Evolutionary conservation across 2,797 vertebrate genomes (phyloP).

Genomic region (Phoebastria nigripes): DNA sequence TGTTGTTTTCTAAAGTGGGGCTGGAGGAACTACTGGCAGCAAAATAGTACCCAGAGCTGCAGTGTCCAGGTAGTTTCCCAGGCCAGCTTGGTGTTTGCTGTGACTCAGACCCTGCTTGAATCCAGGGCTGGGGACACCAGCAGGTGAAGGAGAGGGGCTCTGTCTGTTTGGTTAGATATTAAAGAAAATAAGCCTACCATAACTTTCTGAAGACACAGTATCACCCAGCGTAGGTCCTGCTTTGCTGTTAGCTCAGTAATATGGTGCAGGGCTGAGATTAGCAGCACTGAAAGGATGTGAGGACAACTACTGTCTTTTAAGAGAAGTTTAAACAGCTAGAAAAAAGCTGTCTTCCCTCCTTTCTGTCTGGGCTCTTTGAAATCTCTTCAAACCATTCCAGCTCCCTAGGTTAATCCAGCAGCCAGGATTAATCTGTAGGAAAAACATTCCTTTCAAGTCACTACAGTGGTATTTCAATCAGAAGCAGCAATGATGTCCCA

Average conservation of each 20-base stretch:
- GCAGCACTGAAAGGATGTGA: neutral
- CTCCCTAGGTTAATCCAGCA: neutral
- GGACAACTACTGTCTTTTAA: neutral
- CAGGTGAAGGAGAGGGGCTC: neutral
- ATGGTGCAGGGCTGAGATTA: neutral
- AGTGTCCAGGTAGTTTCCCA: neutral
- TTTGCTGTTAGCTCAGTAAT: neutral
- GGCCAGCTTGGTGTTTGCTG: neutral
- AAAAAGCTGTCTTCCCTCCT: neutral
- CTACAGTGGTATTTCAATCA: neutral
- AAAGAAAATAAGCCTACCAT: neutral
- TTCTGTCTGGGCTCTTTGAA: neutral
- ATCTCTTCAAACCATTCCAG: neutral
- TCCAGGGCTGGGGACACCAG: neutral
- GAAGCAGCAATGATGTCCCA: neutral
- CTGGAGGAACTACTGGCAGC: neutral
- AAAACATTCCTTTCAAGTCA: neutral
- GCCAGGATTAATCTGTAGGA: neutral
- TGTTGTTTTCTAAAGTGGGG: neutral
- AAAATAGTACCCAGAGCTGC: neutral
- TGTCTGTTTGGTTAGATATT: neutral
- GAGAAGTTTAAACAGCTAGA: neutral
- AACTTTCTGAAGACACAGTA: neutral
- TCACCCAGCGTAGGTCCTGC: neutral
- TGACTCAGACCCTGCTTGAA: neutral